A percentile compares a stretch with the other conserved stretches of the same genome.
Evolutionary conservation across 2,113 vertebrate genomes (phyloP).

Genomic region (Orientallactaga bullata): DNA sequence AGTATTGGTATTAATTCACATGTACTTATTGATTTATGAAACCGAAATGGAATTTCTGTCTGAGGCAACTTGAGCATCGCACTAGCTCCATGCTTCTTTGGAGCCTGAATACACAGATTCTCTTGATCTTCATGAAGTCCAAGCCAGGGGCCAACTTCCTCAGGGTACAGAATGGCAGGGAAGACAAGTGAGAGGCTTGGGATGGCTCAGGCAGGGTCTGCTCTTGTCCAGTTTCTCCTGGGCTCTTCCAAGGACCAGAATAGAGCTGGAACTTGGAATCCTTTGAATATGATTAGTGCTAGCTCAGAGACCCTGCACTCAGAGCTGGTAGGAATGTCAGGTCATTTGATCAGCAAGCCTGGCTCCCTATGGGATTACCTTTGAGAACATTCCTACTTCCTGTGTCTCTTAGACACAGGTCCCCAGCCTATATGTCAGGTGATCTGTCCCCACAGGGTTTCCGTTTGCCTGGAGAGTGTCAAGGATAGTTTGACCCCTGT

Average conservation of each 20-base stretch:
- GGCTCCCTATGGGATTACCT: background rate
- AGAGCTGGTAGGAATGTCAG: background rate
- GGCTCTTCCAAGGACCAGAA: background rate
- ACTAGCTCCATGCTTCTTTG: background rate
- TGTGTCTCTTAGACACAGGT: accelerated
- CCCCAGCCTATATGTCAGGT: background rate
- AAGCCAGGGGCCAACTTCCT: background rate
- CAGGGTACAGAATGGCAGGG: background rate
- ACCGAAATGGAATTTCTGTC: slow-evolving; percentile 15
- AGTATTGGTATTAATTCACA: slow-evolving; percentile 76
- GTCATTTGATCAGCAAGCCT: accelerated
- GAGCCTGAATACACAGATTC: background rate
- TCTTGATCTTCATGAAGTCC: background rate
- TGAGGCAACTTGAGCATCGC: background rate
- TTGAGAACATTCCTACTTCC: background rate
- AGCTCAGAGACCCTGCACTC: accelerated
- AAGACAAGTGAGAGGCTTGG: background rate
- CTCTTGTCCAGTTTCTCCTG: background rate
- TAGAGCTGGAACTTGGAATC: background rate
- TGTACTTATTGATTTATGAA: slow-evolving; percentile 28
- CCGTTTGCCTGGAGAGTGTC: background rate
- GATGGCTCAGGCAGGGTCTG: background rate
- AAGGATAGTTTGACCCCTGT: background rate
- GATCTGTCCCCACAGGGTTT: background rate
- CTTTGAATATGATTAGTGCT: background rate